These are phyloP conservation scores for Synanthedon vespiformis DNA, from an alignment of 2,888 invertebrate genomes.

Conservation along the genomic window DNA sequence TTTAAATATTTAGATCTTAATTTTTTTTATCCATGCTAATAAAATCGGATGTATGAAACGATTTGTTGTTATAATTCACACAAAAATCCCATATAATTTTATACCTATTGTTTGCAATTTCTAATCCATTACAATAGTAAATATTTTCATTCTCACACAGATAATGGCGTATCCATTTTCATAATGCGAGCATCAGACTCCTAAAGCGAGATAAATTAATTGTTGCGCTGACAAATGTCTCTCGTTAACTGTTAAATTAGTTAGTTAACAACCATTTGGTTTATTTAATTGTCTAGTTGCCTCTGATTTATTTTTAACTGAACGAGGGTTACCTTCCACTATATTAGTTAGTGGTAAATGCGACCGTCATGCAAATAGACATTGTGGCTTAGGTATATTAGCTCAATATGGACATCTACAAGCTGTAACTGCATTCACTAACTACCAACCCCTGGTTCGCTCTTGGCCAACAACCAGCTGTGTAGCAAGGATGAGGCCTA, in stretches of 20 bases:
- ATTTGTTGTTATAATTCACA: too few relatives aligned
- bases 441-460: too few relatives aligned
- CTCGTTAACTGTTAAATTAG: slow-evolving; percentile 3
- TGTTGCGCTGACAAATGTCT: slow-evolving; percentile 6
- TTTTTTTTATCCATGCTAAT: too few relatives aligned
- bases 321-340: neutral
- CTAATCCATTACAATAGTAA: neutral
- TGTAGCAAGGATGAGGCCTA: too few relatives aligned
- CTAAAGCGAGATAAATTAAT: slow-evolving; percentile 5
- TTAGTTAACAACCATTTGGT: slow-evolving; percentile 4
- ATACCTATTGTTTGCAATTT: neutral
- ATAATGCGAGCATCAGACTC: neutral
- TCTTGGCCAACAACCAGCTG: too few relatives aligned
- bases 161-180: neutral
- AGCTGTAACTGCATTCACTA: too few relatives aligned
- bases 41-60: too few relatives aligned
- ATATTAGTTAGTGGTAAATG: neutral
- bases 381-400: too few relatives aligned
- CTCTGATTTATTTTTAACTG: neutral
- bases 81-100: too few relatives aligned
- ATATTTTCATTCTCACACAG: neutral
- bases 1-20: too few relatives aligned
- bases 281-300: slow-evolving; percentile 5
- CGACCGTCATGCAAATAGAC: too few relatives aligned
- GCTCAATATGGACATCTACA: too few relatives aligned